Conservation (phyloP, 2,888 invertebrate species). For the Dione vanillae region DNA sequence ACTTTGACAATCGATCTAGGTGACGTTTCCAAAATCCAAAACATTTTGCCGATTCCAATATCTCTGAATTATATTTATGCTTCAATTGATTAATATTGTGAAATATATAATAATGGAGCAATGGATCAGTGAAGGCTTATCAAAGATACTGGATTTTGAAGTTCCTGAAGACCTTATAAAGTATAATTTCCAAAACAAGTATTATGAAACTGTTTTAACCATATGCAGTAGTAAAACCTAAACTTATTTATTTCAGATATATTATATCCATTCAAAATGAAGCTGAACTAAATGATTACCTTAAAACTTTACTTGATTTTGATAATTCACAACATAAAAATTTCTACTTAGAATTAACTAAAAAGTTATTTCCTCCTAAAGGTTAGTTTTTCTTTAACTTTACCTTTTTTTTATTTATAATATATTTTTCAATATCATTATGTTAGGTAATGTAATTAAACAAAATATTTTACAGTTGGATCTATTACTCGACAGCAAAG, state of each 20-base stretch:
- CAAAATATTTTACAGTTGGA: constrained; percentile 53
- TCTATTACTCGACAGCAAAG: constrained; percentile 65
- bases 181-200: constrained; percentile 66
- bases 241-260: constrained; percentile 85
- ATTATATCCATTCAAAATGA: constrained; percentile 88
- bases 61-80: background rate
- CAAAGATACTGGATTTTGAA: constrained; percentile 86
- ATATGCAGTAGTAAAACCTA: background rate
- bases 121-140: constrained; percentile 87
- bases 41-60: background rate
- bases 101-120: constrained; percentile 80
- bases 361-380: constrained; percentile 76
- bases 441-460: constrained; percentile 22
- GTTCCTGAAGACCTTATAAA: constrained; percentile 88
- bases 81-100: constrained; percentile 23
- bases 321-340: constrained; percentile 86
- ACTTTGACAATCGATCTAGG: background rate
- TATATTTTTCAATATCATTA: too few relatives aligned
- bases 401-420: background rate
- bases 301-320: constrained; percentile 89
- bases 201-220: constrained; percentile 1
- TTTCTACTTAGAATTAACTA: constrained; percentile 86
- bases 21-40: background rate
- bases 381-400: constrained; percentile 52
- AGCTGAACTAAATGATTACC: constrained; percentile 90